These are phyloP conservation scores for Megaceryle torquata DNA, from an alignment of 2,113 vertebrate species.

Conservation along the genomic window DNA sequence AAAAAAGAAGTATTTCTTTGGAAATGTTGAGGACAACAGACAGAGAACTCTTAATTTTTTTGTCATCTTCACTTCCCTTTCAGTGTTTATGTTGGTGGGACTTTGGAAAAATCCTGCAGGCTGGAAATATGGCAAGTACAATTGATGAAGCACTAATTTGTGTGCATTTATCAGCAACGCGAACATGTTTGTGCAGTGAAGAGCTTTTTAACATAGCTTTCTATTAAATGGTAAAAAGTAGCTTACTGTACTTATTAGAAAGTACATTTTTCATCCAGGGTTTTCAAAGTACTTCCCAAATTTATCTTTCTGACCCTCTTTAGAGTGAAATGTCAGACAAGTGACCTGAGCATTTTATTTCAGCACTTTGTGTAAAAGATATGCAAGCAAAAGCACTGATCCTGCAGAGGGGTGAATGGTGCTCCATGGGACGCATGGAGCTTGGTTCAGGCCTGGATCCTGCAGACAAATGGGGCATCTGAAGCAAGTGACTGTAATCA, in stretches of 20 bases:
- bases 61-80: background rate
- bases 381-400: background rate
- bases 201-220: background rate
- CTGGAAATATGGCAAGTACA: background rate
- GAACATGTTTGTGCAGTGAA: background rate
- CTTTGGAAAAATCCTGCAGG: background rate
- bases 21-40: background rate
- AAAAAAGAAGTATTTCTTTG: background rate
- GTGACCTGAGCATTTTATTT: background rate
- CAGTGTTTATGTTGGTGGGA: background rate
- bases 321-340: background rate
- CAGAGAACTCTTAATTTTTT: background rate
- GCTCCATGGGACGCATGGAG: background rate
- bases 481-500: background rate
- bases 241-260: background rate
- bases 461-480: background rate
- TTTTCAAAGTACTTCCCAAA: background rate
- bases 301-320: background rate
- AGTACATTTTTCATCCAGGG: background rate
- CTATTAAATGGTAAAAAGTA: background rate
- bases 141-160: background rate
- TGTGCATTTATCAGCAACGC: background rate
- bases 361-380: background rate
- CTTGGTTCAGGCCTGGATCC: background rate
- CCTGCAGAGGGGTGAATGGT: background rate